Base-by-base conservation (phyloP, 2,888 invertebrate genomes). In the Leptopilina myrica region DNA sequence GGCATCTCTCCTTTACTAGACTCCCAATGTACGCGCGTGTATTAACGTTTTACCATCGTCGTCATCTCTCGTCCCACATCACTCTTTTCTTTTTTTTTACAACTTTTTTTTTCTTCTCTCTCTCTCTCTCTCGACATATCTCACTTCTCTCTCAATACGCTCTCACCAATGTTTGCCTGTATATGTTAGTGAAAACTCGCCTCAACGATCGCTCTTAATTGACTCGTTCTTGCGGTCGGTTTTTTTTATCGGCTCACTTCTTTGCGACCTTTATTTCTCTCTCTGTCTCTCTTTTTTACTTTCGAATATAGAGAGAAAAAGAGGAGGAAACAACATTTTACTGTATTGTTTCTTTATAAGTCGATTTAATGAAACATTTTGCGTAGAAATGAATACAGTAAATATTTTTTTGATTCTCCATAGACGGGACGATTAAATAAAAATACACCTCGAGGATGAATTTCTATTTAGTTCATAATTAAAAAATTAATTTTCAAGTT, bases 1-100 rank as follows among this genome's bases (percentile, higher is more conserved):
- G 87, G 85, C 86, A 86, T 78, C 82, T 82, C 84, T 86, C 56
- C 73, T 73, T 73, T 73, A 33, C 73, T 56, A 56, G 73, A 14
- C 26, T 73, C 56, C 33, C 56, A 33, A 56, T 73, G 49, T 69
- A 73, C 56, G 53, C 56, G 53, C 73, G 56, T 49, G 49, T 73
- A 73, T 73, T 73, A 73, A 73, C 73, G 73, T 56, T 73, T 56
- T 56, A 73, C 56, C 69, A 73, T 73, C 33, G 26, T 73, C 53
- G 69, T 49, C 53, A 33, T 49, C 69, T 56, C 69, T 73, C 49
- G 6, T 46, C 66, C 33, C 33, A 33, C 33, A 33, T 33, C 33
- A 33, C 33, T 33, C 33, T 33, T 33, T 33, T 5, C 5, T 33
- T 33, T 33, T 33, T 33, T 26, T 33, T 5, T 5, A 1, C 33